Evolutionary conservation across 1,140 invertebrate genomes (phyloP).

Genomic region (Solenopsis fugax): DNA sequence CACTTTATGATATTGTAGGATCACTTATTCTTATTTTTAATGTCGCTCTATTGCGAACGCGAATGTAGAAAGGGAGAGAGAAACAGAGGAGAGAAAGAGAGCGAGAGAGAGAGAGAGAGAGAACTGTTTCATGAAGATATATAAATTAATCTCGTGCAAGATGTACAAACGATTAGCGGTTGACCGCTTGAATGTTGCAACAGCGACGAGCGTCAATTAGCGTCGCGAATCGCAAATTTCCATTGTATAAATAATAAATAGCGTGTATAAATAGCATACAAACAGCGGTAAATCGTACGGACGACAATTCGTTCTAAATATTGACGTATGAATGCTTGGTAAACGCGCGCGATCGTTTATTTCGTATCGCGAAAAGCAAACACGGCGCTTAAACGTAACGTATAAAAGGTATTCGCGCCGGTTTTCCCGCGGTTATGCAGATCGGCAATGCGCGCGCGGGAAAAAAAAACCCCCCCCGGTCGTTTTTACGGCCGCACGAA

Average conservation of each 20-base stretch:
- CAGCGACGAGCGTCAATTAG: conserved; percentile 52
- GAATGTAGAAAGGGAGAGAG: background rate
- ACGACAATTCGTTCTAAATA: conserved; percentile 65
- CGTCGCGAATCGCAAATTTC: conserved; percentile 57
- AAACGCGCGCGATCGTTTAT: conserved; percentile 58
- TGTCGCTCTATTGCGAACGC: background rate
- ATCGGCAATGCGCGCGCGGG: conserved; percentile 30
- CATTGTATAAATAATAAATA: conserved; percentile 66
- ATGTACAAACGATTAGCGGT: conserved; percentile 52
- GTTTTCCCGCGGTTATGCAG: conserved; percentile 55
- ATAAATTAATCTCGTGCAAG: conserved; percentile 56
- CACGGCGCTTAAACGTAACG: conserved; percentile 44
- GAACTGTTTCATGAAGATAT: conserved; percentile 40
- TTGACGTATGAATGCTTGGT: conserved; percentile 61
- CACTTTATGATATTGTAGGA: conserved; percentile 3
- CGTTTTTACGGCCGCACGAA: conserved; percentile 35
- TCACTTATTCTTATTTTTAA: background rate
- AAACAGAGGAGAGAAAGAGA: background rate
- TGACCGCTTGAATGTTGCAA: conserved; percentile 53
- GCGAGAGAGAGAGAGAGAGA: background rate
- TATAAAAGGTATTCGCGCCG: conserved; percentile 47
- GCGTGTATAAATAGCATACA: conserved; percentile 58
- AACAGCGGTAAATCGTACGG: conserved; percentile 58
- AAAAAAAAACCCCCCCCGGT: conserved; percentile 20
- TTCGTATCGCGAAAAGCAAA: conserved; percentile 58